Evolutionary conservation across 2,113 vertebrate species (phyloP).

Genomic region (Antigone vipio): DNA sequence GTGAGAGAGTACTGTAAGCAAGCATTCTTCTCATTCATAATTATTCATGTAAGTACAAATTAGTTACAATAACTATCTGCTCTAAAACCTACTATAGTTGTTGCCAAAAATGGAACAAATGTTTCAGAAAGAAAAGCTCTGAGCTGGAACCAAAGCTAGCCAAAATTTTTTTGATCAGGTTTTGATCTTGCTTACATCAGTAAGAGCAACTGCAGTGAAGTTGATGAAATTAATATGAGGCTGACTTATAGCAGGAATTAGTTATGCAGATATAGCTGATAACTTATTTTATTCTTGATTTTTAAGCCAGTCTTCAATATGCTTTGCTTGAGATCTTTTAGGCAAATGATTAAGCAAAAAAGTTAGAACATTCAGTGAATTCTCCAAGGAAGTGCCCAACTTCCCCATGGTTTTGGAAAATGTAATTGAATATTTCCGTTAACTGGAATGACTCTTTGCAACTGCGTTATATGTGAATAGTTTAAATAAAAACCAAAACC

Average conservation of each 20-base stretch:
- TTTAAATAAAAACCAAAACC: neutral
- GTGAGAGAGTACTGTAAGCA: neutral
- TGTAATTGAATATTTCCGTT: neutral
- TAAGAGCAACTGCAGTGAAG: neutral
- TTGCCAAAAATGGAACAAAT: neutral
- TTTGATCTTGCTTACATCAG: neutral
- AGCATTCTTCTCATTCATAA: neutral
- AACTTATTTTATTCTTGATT: neutral
- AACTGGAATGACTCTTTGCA: neutral
- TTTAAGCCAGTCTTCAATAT: neutral
- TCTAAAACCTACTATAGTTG: neutral
- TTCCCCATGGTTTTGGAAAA: neutral
- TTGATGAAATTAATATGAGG: neutral
- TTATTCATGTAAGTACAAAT: constrained; percentile 8
- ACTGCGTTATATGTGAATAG: neutral
- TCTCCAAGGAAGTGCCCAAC: neutral
- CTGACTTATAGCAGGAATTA: neutral
- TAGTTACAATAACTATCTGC: neutral
- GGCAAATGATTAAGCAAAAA: neutral
- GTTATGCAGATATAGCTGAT: neutral
- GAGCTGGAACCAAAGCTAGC: neutral
- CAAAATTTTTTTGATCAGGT: neutral
- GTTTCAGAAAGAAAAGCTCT: neutral
- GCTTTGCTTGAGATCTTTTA: neutral
- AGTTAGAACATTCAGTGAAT: neutral